Conservation (phyloP, 2,888 invertebrate species). For the Spodoptera exigua region DNA sequence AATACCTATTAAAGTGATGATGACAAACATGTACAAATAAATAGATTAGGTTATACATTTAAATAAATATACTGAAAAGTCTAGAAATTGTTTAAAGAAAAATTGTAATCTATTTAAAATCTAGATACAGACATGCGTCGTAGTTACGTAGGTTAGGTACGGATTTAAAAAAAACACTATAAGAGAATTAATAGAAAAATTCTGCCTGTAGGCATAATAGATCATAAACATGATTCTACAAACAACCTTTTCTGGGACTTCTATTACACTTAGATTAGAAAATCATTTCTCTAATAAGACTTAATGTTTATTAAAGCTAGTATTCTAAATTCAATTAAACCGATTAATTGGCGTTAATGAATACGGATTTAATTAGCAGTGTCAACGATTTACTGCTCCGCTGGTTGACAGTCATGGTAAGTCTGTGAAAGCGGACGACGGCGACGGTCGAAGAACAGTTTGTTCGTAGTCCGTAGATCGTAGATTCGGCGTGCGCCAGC, state of each 20-base stretch:
- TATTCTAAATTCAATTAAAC: conserved; percentile 23
- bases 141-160: too few species aligned
- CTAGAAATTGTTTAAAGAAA: too few species aligned
- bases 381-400: conserved; percentile 58
- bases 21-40: too few species aligned
- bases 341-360: conserved; percentile 47
- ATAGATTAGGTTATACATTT: too few species aligned
- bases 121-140: too few species aligned
- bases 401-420: conserved; percentile 52
- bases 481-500: conserved; percentile 53
- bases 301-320: conserved; percentile 10
- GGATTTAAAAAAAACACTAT: too few species aligned
- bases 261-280: conserved; percentile 12
- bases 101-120: too few species aligned
- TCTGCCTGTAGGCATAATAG: background rate
- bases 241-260: conserved; percentile 8
- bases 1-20: too few species aligned
- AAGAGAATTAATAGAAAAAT: too few species aligned
- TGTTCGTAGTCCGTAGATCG: conserved; percentile 20
- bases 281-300: conserved; percentile 17
- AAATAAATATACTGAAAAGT: too few species aligned
- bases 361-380: conserved; percentile 48
- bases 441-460: conserved; percentile 11
- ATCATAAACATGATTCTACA: conserved; percentile 10
- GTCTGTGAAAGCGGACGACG: conserved; percentile 46